phyloP scores from a whole-genome alignment of 1,140 invertebrate genomes.

The Ridgeia piscesae region DNA sequence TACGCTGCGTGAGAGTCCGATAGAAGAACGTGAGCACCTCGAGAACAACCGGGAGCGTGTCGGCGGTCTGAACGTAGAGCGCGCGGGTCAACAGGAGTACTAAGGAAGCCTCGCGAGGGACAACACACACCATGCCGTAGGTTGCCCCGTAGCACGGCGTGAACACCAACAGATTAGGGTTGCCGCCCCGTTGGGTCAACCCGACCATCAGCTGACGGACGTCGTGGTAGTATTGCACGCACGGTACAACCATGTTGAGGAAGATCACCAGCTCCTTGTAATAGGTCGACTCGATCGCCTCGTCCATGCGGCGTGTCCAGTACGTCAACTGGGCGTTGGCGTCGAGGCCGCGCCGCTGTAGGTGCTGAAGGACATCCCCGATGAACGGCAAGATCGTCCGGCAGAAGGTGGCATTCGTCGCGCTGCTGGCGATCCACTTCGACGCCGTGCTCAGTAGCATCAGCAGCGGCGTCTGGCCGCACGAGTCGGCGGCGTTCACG shows the following conservation, averaged over 20 bases:
- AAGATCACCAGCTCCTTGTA: constrained; percentile 27
- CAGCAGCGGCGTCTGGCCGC: constrained; percentile 25
- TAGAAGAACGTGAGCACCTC: constrained; percentile 21
- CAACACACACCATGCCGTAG: not conserved
- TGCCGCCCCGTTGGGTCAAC: constrained; percentile 23
- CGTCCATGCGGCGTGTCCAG: constrained; percentile 25
- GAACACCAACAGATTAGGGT: constrained; percentile 19
- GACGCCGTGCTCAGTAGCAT: constrained; percentile 25
- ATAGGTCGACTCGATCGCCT: constrained; percentile 24
- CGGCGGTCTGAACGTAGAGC: constrained; percentile 8
- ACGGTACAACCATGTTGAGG: constrained; percentile 14
- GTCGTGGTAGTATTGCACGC: constrained; percentile 13
- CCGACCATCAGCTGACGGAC: constrained; percentile 14
- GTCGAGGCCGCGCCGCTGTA: constrained; percentile 25
- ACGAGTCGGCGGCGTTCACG: constrained; percentile 25
- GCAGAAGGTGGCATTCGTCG: constrained; percentile 23
- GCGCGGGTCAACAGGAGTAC: not conserved
- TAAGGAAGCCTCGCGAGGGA: constrained; percentile 2
- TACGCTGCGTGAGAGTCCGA: constrained; percentile 23
- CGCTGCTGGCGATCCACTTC: constrained; percentile 24
- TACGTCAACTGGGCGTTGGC: constrained; percentile 26
- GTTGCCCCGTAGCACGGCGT: constrained; percentile 8
- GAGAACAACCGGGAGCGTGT: not conserved
- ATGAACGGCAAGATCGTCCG: constrained; percentile 27
- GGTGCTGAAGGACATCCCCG: constrained; percentile 22